phyloP scores from a whole-genome alignment of 2,113 vertebrate species.

The Sclerurus mexicanus region DNA sequence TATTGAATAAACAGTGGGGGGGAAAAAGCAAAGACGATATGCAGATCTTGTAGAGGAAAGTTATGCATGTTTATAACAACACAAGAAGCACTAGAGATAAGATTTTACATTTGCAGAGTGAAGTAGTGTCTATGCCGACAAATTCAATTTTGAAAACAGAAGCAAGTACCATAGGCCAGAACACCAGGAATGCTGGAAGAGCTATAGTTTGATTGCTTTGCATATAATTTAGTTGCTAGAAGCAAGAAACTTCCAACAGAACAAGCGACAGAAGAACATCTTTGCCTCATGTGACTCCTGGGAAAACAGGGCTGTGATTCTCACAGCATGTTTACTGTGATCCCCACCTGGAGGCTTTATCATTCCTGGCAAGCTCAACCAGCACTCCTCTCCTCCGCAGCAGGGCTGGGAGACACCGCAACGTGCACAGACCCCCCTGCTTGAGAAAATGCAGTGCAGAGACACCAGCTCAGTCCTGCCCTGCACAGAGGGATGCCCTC shows the following conservation, averaged over 20 bases:
- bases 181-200: background rate
- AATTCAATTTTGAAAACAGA: background rate
- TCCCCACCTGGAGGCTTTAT: slow-evolving; percentile 16
- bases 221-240: background rate
- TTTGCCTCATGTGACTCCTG: background rate
- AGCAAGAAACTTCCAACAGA: background rate
- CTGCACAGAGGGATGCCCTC: background rate
- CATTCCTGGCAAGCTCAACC: background rate
- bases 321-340: background rate
- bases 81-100: background rate
- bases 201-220: background rate
- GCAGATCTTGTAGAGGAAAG: background rate
- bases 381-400: background rate
- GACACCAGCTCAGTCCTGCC: background rate
- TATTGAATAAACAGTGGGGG: background rate
- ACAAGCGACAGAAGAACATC: background rate
- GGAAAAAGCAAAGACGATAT: background rate
- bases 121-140: background rate
- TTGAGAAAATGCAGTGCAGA: background rate
- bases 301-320: background rate
- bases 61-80: background rate
- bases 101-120: background rate
- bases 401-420: background rate
- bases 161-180: background rate
- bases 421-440: background rate